phyloP scores from a whole-genome alignment of 2,113 vertebrate genomes.

The Aldabrachelys gigantea region DNA sequence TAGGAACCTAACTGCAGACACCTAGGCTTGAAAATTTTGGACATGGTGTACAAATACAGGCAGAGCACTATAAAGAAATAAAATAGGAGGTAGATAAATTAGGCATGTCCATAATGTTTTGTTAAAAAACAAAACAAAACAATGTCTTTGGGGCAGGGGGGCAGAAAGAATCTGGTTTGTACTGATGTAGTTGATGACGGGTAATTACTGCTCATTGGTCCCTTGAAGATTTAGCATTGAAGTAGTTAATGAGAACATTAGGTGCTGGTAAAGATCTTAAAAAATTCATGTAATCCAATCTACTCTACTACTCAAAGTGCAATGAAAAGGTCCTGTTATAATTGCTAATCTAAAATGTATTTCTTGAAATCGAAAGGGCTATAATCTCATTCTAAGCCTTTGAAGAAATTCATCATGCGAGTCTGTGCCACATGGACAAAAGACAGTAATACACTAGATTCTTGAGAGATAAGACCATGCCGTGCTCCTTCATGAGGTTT shows the following conservation, averaged over 20 bases:
- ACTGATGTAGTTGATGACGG: background rate
- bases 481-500: constrained; percentile 39
- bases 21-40: background rate
- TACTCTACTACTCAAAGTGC: background rate
- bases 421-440: background rate
- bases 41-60: background rate
- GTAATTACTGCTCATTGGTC: background rate
- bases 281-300: background rate
- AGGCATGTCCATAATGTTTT: background rate
- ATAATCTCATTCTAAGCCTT: background rate
- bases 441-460: constrained; percentile 40
- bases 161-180: background rate
- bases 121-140: background rate
- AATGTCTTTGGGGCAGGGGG: background rate
- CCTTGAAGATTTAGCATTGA: constrained; percentile 2
- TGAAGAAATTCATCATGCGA: constrained; percentile 16
- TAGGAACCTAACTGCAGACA: too few species aligned
- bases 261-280: background rate
- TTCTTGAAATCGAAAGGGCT: constrained; percentile 6
- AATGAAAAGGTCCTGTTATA: background rate
- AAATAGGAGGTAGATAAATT: background rate
- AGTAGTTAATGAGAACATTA: background rate
- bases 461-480: constrained; percentile 42
- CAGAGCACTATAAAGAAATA: background rate
- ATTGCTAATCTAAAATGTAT: constrained; percentile 6